Evolutionary conservation across 2,888 invertebrate species (phyloP).

Genomic region (Lycia hirtaria): DNA sequence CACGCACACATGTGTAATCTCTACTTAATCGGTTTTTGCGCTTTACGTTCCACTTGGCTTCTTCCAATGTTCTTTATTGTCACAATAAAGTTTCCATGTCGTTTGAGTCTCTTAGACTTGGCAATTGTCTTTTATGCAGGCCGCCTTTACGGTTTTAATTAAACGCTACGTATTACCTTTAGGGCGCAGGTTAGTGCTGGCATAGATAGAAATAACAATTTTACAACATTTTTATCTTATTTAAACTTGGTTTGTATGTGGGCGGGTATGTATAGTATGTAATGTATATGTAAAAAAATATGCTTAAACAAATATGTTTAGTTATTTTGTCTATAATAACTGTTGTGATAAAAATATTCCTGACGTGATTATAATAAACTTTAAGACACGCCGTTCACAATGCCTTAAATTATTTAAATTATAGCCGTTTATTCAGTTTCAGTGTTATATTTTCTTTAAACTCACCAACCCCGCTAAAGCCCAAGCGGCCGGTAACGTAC

Average conservation of each 20-base stretch:
- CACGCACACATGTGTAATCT: conserved; percentile 22
- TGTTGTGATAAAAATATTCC: too few species aligned
- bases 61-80: conserved; percentile 22
- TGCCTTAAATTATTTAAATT: too few species aligned
- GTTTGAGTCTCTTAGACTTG: conserved; percentile 28
- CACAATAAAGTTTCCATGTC: conserved; percentile 31
- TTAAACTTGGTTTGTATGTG: too few species aligned
- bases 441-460: not conserved
- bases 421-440: not conserved
- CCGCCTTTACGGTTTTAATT: conserved; percentile 38
- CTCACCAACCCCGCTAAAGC: not conserved
- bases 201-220: too few species aligned
- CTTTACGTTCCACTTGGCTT: conserved; percentile 16
- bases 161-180: conserved; percentile 33
- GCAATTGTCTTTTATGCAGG: conserved; percentile 38
- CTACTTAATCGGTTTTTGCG: conserved; percentile 25
- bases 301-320: too few species aligned
- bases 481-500: conserved; percentile 25
- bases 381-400: too few species aligned
- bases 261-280: too few species aligned
- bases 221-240: too few species aligned
- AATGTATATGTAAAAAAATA: too few species aligned
- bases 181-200: conserved; percentile 10
- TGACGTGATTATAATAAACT: too few species aligned
- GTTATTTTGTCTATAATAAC: too few species aligned